Evolutionary conservation across 2,797 vertebrate species (phyloP).

Genomic region (Amphiprion clarkii): DNA sequence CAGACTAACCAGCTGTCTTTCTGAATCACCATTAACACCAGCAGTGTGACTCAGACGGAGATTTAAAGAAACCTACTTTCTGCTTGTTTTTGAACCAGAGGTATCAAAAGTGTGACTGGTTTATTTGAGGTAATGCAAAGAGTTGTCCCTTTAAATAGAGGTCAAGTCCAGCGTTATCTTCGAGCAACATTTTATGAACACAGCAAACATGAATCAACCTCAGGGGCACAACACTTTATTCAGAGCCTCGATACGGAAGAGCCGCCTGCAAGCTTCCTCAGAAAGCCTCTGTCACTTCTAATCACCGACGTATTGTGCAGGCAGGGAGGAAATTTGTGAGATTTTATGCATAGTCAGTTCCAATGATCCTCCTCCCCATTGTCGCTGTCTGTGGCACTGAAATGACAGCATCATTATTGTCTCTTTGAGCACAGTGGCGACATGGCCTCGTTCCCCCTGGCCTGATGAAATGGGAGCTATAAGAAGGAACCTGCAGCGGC

Average conservation of each 20-base stretch:
- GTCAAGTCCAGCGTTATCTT: slow-evolving; percentile 49
- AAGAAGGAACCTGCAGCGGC: slow-evolving; percentile 41
- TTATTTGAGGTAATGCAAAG: slow-evolving; percentile 15
- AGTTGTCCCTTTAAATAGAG: slow-evolving; percentile 41
- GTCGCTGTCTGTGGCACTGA: slow-evolving; percentile 65
- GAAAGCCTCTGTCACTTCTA: slow-evolving; percentile 73
- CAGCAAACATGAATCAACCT: slow-evolving; percentile 55
- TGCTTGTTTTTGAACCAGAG: background rate
- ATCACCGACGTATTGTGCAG: slow-evolving; percentile 72
- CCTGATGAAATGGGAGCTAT: slow-evolving; percentile 64
- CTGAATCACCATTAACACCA: background rate
- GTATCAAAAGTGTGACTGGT: background rate
- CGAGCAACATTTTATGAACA: slow-evolving; percentile 40
- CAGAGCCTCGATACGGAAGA: slow-evolving; percentile 46
- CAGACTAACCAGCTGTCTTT: background rate
- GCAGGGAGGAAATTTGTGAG: slow-evolving; percentile 66
- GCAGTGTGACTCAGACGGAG: background rate
- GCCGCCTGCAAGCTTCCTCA: slow-evolving; percentile 51
- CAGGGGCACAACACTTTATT: slow-evolving; percentile 57
- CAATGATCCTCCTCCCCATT: slow-evolving; percentile 70
- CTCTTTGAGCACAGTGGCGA: slow-evolving; percentile 65
- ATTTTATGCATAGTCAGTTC: slow-evolving; percentile 83
- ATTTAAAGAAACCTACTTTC: background rate
- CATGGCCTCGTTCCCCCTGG: slow-evolving; percentile 59
- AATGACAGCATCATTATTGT: slow-evolving; percentile 77